These are phyloP conservation scores for Plutella xylostella DNA, from an alignment of 2,888 invertebrate genomes.

Conservation along the genomic window DNA sequence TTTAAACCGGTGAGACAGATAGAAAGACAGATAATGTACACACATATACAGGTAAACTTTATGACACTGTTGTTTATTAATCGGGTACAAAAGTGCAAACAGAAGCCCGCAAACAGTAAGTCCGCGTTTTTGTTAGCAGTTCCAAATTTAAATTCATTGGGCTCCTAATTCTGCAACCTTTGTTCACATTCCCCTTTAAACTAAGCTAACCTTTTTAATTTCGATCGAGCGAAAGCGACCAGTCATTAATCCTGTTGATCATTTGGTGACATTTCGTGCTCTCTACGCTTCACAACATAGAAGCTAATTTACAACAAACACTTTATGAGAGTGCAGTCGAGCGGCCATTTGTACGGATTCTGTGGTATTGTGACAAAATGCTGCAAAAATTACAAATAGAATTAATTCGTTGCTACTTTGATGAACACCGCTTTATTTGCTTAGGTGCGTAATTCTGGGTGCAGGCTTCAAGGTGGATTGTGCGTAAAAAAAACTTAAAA, in stretches of 20 bases:
- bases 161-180: not conserved
- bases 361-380: not conserved
- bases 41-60: no score
- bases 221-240: constrained; percentile 47
- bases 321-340: no score
- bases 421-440: constrained; percentile 29
- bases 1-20: no score
- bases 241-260: constrained; percentile 50
- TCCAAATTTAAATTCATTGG: not conserved
- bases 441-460: constrained; percentile 34
- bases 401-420: not conserved
- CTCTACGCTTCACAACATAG: no score
- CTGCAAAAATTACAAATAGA: not conserved
- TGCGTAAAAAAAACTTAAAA: not conserved
- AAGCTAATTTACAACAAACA: no score
- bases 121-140: no score
- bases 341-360: not conserved
- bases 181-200: constrained; percentile 23
- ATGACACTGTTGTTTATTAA: no score
- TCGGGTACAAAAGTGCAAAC: no score
- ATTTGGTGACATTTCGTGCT: constrained; percentile 29
- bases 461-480: not conserved
- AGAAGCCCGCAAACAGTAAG: no score
- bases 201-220: constrained; percentile 43
- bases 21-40: no score